Percentiles rank a stretch among this genome's conserved stretches.
Evolutionary conservation across 2,888 invertebrate species (phyloP).

Genomic region (Scaeva pyrastri): DNA sequence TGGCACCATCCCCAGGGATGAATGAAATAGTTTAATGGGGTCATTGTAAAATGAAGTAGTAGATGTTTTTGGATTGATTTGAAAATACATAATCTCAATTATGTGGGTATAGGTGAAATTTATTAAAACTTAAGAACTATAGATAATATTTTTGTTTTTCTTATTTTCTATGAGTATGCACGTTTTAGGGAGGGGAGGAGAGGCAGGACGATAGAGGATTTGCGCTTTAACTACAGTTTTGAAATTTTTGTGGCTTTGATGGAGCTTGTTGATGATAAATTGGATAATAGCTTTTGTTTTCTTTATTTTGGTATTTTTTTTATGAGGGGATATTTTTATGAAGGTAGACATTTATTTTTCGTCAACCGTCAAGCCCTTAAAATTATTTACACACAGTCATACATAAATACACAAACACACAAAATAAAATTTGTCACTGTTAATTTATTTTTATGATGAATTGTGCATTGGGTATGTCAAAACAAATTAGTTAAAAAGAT

Average conservation of each 20-base stretch:
- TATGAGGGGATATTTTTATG: no score
- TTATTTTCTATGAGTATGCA: no score
- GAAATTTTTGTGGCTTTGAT: no score
- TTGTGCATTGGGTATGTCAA: conserved; percentile 2
- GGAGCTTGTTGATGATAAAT: no score
- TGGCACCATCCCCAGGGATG: not conserved
- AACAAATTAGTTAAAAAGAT: not conserved
- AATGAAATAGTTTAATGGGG: conserved; percentile 35
- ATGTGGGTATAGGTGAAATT: not conserved
- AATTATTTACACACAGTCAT: not conserved
- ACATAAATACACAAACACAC: not conserved
- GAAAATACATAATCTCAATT: not conserved
- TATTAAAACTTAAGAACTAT: no score
- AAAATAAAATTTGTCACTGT: not conserved
- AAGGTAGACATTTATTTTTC: no score
- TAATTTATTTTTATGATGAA: conserved; percentile 11
- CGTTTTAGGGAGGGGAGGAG: no score
- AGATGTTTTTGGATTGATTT: not conserved
- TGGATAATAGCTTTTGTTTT: no score
- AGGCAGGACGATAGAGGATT: no score
- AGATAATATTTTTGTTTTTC: no score
- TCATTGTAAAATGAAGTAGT: conserved; percentile 39
- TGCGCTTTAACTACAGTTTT: no score
- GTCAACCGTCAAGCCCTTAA: not conserved
- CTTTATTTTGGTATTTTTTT: no score